Evolutionary conservation across 2,888 invertebrate species (phyloP), one percentile per base, ranked within the genome.

Genomic region (Phorcus lineatus): DNA sequence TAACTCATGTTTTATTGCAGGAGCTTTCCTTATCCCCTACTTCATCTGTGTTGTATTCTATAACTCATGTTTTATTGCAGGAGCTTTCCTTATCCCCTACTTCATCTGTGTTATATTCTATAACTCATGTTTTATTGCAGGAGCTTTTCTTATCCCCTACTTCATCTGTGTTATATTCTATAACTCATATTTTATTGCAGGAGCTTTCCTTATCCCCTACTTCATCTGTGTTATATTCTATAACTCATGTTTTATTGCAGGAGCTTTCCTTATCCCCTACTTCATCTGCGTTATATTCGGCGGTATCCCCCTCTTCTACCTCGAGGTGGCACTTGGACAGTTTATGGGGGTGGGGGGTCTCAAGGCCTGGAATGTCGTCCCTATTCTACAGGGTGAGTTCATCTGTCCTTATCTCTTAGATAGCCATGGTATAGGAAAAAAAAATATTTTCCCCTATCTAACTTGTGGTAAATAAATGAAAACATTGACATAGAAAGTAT

Each of bases 191-290:
- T n/a, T n/a, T n/a, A n/a, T n/a, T n/a, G n/a, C n/a, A n/a, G n/a
- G n/a, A n/a, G n/a, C n/a, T n/a, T n/a, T n/a, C n/a, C n/a, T n/a
- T n/a, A n/a, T n/a, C n/a, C n/a, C n/a, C n/a, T n/a, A n/a, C n/a
- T n/a, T 94, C 78, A 95, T 95, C 2, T 95, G 95, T 11, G 94
- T 17, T 24, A 24, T 4, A 24, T 19, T 77, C 47, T n/a, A 17
- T 16, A 47, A 74, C 54, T 70, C 57, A 22, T 53, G 28, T 82
- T 77, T 66, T 77, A 36, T 86, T 90, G 9, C 88, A 93, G 96
- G 96, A 78, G 96, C 96, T 87, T 95, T 95, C 88, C 93, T 95
- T 84, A 94, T 95, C 77, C 95, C 95, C 22, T 95, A 95, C 89
- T 93, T 95, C 81, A 94, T 95, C 79, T 95, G 95, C 84, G 93